phyloP scores from a whole-genome alignment of 1,140 invertebrate genomes.

The Pseudomyrmex concolor region DNA sequence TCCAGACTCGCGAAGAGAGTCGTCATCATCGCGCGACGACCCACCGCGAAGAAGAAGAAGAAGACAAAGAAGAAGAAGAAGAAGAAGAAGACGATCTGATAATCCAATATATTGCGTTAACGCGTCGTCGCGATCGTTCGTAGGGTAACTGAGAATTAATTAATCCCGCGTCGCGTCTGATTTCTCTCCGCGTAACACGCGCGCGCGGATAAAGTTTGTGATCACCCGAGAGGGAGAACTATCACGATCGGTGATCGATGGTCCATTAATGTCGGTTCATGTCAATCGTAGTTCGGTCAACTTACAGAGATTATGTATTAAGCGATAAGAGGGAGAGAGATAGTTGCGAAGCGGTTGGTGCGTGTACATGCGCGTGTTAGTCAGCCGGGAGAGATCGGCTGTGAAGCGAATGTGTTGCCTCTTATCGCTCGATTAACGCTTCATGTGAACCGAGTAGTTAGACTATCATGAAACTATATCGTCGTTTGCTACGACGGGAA shows the following conservation, averaged over 20 bases:
- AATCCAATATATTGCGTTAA: not conserved
- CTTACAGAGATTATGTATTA: not conserved
- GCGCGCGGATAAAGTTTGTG: not conserved
- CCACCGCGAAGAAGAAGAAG: not conserved
- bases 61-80: not conserved
- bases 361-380: too few relatives aligned
- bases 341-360: not conserved
- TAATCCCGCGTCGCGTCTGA: conserved; percentile 8
- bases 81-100: not conserved
- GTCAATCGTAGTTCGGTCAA: not conserved
- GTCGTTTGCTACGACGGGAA: not conserved
- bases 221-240: too few relatives aligned
- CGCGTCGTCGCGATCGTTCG: conserved; percentile 17
- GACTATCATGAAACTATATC: not conserved
- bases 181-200: conserved; percentile 7
- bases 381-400: not conserved
- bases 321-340: not conserved
- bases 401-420: not conserved
- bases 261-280: conserved; percentile 9
- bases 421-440: conserved; percentile 21
- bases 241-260: conserved; percentile 21
- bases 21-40: too few relatives aligned
- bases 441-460: not conserved
- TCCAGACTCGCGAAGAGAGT: not conserved
- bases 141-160: conserved; percentile 35